Percentiles rank a stretch among this genome's conserved stretches.
These are phyloP conservation scores for Leptoteleia sp. DNA, from an alignment of 1,140 invertebrate genomes.

Conservation along the genomic window DNA sequence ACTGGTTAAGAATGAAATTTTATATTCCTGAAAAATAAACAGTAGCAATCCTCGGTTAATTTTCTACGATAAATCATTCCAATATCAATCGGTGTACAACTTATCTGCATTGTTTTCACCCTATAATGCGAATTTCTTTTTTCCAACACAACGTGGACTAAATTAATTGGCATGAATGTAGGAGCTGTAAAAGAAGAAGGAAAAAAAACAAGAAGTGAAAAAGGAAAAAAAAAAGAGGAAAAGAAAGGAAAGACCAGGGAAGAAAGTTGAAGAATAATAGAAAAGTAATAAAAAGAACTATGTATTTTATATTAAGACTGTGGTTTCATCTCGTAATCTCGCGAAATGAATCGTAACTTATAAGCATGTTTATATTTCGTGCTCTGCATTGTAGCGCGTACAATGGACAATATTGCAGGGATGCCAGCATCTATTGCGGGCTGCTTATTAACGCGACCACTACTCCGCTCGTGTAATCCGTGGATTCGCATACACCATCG, in stretches of 20 bases:
- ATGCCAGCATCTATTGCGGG: constrained; percentile 47
- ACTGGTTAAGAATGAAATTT: too few species aligned
- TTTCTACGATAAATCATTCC: too few species aligned
- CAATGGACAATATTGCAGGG: constrained; percentile 53
- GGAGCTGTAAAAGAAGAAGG: too few species aligned
- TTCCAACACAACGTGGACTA: too few species aligned
- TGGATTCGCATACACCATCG: constrained; percentile 55
- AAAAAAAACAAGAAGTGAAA: too few species aligned
- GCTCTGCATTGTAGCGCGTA: constrained; percentile 28
- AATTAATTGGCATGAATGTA: too few species aligned
- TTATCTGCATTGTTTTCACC: too few species aligned
- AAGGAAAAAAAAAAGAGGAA: too few species aligned
- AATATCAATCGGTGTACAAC: too few species aligned
- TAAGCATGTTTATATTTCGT: constrained; percentile 60
- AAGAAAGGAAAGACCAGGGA: background rate
- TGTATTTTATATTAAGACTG: constrained; percentile 28
- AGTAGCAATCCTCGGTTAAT: too few species aligned
- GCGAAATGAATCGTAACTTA: constrained; percentile 57
- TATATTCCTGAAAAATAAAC: too few species aligned
- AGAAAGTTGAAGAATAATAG: constrained; percentile 27
- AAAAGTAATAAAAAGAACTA: constrained; percentile 32
- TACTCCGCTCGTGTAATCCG: constrained; percentile 56
- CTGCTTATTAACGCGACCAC: constrained; percentile 59
- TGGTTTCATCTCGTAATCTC: constrained; percentile 46
- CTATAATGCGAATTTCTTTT: too few species aligned